Evolutionary conservation across 2,888 invertebrate genomes (phyloP), one percentile per base, ranked within the genome.

Genomic region (Muscina levida): DNA sequence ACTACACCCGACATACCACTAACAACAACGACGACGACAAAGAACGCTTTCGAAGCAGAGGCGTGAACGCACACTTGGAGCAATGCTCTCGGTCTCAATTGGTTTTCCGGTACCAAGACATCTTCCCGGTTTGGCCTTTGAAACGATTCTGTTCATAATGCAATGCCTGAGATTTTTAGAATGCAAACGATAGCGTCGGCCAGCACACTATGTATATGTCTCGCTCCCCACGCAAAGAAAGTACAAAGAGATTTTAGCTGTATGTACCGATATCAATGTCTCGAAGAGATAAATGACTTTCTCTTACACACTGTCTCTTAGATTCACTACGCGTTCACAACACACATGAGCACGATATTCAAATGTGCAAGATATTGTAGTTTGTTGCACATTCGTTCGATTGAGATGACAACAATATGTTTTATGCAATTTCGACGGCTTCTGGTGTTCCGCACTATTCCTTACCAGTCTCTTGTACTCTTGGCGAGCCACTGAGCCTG

Each of bases 111-210:
- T 51, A 31, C 56, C 37, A 73, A 48, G 46, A 46, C 44, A 72
- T 77, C 70, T 70, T 51, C 48, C 70, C 76, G 73, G 70, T 71
- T 51, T 51, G 73, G 77, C 57, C 51, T 71, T 70, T 11, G 66
- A 76, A 77, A 70, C 48, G 70, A 62, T 76, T 80, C 80, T 80
- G 65, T 19, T 39, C 13, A 17, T 44, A 46, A 46, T 76, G 79
- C 72, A 70, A 48, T 17, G 17, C 44, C 51, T 67, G 71, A 74
- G 74, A 79, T 75, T 51, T 31, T 57, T 19, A 68, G 11, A 66
- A 13, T 19, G 57, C 51, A 59, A 67, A 59, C 26, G 53, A 46
- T n/a, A n/a, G 24, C 19, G 42, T n/a, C 66, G 62, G 31, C 62
- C 13, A 65, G 71, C 74, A 48, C 15, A 22, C 46, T 70, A 5